Percentiles rank a stretch among this genome's conserved stretches.
Evolutionary conservation across 2,888 invertebrate genomes (phyloP).

Genomic region (Tuta absoluta): DNA sequence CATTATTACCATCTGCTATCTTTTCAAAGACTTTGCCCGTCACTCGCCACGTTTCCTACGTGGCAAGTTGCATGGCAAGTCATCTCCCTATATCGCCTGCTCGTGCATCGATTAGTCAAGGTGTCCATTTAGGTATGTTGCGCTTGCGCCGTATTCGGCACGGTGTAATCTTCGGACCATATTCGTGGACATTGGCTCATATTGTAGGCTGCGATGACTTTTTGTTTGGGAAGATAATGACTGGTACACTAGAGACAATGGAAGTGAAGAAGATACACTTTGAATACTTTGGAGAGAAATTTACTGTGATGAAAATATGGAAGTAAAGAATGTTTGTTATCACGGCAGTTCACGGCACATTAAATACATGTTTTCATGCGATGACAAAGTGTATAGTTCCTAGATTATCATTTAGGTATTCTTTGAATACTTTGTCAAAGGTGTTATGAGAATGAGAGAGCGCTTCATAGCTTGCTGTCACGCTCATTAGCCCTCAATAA

Average conservation of each 20-base stretch:
- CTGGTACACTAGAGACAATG: not conserved
- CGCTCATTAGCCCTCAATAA: too few species aligned
- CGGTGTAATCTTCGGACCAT: slow-evolving; percentile 68
- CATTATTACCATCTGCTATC: too few species aligned
- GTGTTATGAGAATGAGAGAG: too few species aligned
- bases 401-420: too few species aligned
- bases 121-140: slow-evolving; percentile 63
- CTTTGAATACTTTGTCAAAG: too few species aligned
- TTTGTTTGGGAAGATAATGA: slow-evolving; percentile 12
- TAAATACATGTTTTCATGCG: too few species aligned
- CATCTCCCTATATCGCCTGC: slow-evolving; percentile 27
- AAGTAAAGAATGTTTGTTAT: too few species aligned
- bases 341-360: too few species aligned
- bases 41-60: not conserved
- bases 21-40: slow-evolving; percentile 7
- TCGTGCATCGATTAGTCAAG: slow-evolving; percentile 72
- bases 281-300: not conserved
- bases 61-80: slow-evolving; percentile 11
- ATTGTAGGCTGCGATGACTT: slow-evolving; percentile 1
- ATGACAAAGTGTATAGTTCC: too few species aligned
- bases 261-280: not conserved
- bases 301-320: too few species aligned
- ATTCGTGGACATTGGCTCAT: slow-evolving; percentile 47
- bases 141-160: slow-evolving; percentile 57
- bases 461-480: too few species aligned